phyloP scores from a whole-genome alignment of 2,113 vertebrate genomes.

The Scopus umbretta region DNA sequence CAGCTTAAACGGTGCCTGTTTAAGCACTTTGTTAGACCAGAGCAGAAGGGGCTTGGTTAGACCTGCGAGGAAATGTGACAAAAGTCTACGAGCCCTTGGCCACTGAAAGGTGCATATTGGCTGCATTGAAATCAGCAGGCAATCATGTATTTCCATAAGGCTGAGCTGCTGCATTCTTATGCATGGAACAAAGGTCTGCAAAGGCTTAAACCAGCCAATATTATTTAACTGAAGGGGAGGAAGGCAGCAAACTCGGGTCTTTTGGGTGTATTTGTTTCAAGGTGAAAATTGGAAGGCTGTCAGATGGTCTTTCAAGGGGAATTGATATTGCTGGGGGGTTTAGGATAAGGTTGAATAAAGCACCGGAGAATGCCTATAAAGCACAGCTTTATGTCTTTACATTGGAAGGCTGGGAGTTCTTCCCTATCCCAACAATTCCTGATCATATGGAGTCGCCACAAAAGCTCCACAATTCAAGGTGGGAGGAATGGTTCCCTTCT shows the following conservation, averaged over 20 bases:
- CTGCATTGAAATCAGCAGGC: neutral
- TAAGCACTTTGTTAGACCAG: neutral
- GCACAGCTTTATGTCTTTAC: neutral
- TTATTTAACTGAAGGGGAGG: neutral
- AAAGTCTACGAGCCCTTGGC: neutral
- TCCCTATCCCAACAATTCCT: neutral
- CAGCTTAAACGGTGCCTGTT: neutral
- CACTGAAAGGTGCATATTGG: neutral
- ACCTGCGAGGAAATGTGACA: neutral
- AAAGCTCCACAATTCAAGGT: slow-evolving; percentile 10
- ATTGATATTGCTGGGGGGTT: neutral
- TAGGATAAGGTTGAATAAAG: neutral
- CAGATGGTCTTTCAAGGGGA: neutral
- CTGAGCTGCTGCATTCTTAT: neutral
- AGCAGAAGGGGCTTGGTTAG: neutral
- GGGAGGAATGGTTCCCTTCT: neutral
- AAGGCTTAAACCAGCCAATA: neutral
- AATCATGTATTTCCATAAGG: neutral
- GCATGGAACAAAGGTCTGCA: neutral
- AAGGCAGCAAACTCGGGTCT: neutral
- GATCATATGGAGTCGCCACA: neutral
- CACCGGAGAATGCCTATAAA: neutral
- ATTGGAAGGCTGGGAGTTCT: neutral
- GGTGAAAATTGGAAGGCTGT: neutral
- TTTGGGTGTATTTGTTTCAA: neutral